Percentiles rank a stretch among this genome's conserved stretches.
These are phyloP conservation scores for Triplophysa yarkandensis DNA, from an alignment of 2,797 vertebrate species.

Conservation along the genomic window DNA sequence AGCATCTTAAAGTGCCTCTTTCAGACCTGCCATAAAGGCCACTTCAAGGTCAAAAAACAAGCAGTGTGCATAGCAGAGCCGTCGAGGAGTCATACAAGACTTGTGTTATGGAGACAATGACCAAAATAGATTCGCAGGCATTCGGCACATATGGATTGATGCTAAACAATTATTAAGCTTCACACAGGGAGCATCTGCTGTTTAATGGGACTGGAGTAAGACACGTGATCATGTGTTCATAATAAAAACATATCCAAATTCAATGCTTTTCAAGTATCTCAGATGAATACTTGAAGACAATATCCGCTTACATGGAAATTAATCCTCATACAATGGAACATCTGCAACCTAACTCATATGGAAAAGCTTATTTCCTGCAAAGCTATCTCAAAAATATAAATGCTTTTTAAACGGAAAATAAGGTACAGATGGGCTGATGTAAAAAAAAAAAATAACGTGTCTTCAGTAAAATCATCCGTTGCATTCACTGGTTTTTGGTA, in stretches of 20 bases:
- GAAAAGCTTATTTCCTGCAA: background rate
- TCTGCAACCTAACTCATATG: background rate
- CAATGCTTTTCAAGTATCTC: background rate
- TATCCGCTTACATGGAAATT: constrained; percentile 9
- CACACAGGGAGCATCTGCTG: background rate
- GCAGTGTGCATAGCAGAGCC: constrained; percentile 11
- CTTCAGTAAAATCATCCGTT: constrained; percentile 21
- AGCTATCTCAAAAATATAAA: background rate
- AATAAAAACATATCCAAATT: background rate
- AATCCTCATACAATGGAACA: background rate
- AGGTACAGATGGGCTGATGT: background rate
- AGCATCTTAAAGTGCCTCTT: constrained; percentile 34
- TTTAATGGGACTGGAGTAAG: background rate
- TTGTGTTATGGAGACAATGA: constrained; percentile 13
- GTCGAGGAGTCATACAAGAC: constrained; percentile 2
- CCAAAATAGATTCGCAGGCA: background rate
- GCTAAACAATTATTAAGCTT: background rate
- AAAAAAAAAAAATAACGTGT: constrained; percentile 26
- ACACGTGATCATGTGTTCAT: background rate
- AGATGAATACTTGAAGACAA: constrained; percentile 1
- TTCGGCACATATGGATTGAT: background rate
- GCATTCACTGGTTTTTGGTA: constrained; percentile 12
- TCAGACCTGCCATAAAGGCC: constrained; percentile 26
- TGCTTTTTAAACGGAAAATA: constrained; percentile 1
- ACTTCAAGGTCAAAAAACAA: constrained; percentile 43